phyloP scores from a whole-genome alignment of 2,888 invertebrate species.

The Drosophila austrosaltans region DNA sequence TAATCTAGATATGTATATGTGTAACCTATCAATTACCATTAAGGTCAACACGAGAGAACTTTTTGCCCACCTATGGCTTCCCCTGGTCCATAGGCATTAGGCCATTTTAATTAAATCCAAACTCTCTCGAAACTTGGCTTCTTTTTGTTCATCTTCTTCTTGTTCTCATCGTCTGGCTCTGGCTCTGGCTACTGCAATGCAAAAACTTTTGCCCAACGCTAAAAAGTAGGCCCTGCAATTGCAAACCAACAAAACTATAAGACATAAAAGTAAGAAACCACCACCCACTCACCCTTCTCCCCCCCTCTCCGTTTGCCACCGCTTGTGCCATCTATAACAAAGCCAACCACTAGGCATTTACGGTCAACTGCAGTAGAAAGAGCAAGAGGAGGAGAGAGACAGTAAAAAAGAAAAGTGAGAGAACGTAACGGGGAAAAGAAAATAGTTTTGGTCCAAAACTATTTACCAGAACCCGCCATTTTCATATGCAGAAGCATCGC shows the following conservation, averaged over 20 bases:
- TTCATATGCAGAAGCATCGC: constrained; percentile 63
- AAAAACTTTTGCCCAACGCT: constrained; percentile 51
- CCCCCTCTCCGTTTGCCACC: not conserved
- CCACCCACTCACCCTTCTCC: not conserved
- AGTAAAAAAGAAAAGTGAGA: not conserved
- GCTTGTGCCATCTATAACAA: constrained; percentile 54
- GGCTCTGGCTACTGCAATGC: constrained; percentile 35
- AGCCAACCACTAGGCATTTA: constrained; percentile 59
- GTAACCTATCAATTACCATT: constrained; percentile 15
- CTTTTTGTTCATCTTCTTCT: constrained; percentile 11
- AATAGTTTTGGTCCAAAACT: constrained; percentile 70
- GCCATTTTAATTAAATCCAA: constrained; percentile 67
- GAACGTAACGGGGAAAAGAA: constrained; percentile 31
- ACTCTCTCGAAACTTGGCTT: constrained; percentile 20
- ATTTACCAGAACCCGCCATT: constrained; percentile 67
- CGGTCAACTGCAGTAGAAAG: constrained; percentile 20
- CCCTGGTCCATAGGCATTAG: constrained; percentile 36
- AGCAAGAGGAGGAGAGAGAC: not conserved
- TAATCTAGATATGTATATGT: constrained; percentile 2
- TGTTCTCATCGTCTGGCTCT: constrained; percentile 21
- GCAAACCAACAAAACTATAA: constrained; percentile 47
- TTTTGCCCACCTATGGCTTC: constrained; percentile 28
- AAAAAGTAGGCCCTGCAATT: constrained; percentile 61
- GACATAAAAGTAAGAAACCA: constrained; percentile 54
- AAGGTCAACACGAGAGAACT: constrained; percentile 1